Base-by-base conservation (phyloP, 2,888 invertebrate species). In the Pristionchus maxplancki region DNA sequence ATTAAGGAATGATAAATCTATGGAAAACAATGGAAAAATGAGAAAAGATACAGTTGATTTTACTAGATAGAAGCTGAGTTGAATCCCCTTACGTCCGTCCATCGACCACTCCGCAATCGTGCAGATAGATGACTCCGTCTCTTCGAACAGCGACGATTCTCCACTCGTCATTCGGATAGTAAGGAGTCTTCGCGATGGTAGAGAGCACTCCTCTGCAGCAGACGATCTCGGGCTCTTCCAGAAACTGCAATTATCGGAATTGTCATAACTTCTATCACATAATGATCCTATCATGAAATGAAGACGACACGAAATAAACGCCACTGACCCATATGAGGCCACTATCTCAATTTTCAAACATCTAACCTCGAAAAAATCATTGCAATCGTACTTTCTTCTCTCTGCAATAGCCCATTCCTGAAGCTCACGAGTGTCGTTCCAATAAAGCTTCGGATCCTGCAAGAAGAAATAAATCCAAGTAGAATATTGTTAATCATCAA, bases 131-230 rank as follows among this genome's bases (percentile, higher is more conserved):
- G 28, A 87, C 40, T 34, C 58, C 95, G 85, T 96, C 96, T 91
- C 95, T 96, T 91, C 96, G 96, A 81, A 96, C 96, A 0, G 96
- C 97, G 90, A 96, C 96, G 88, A 97, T 96, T 93, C 96, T 96
- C 97, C 97, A 97, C 15, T 96, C 88, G 24, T 90, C 91, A 31
- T 86, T 50, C 13, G 53, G 71, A 64, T 90, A 90, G 82, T 84
- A 92, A 9, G 92, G 92, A 4, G 92, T 90, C 31, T 89, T 53
- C 9, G 90, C 90, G n/a, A 94, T 89, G 44, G 89, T 90, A 13
- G 94, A 94, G 50, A 94, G 82, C 28, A 93, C 89, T 31, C 94
- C 94, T 24, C 94, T 89, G 92, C 92, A 93, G 44, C 90, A 91
- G 28, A 94, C 92, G 50, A 93, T 86, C 71, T 93, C 78, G 0